Conservation (phyloP, 2,888 invertebrate genomes). For the Esperia sulphurella region DNA sequence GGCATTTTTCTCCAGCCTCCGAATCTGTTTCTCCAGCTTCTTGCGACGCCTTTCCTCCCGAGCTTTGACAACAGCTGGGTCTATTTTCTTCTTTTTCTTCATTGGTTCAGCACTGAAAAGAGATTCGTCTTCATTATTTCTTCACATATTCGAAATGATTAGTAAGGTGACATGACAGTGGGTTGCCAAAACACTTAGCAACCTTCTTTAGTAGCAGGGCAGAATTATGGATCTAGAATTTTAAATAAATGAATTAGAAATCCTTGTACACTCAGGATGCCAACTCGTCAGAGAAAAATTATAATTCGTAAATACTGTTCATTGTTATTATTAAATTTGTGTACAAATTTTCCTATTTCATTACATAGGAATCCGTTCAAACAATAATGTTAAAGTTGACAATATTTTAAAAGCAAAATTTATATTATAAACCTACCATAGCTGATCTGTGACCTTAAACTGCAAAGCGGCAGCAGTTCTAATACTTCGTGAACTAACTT, state of each 20-base stretch:
- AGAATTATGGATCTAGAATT: no score
- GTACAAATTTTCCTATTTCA: no score
- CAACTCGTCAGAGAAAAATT: no score
- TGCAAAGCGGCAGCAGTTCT: conserved; percentile 45
- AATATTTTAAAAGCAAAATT: neutral
- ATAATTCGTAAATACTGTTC: no score
- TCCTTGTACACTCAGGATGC: no score
- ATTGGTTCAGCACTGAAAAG: conserved; percentile 88
- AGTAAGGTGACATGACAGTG: no score
- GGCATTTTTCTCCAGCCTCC: conserved; percentile 87
- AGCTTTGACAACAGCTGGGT: conserved; percentile 88
- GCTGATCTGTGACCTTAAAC: conserved; percentile 58
- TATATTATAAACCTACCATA: conserved; percentile 49
- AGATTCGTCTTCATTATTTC: neutral
- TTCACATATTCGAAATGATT: neutral
- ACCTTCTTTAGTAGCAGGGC: no score
- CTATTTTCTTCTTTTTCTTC: conserved; percentile 92
- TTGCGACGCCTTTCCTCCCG: conserved; percentile 90
- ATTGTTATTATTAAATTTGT: no score
- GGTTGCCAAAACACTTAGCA: no score
- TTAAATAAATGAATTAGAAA: no score
- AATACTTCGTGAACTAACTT: conserved; percentile 41
- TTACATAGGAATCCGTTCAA: no score
- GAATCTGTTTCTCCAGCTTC: conserved; percentile 92
- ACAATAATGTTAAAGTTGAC: no score